phyloP scores from a whole-genome alignment of 2,113 vertebrate species.

The Passerina amoena region DNA sequence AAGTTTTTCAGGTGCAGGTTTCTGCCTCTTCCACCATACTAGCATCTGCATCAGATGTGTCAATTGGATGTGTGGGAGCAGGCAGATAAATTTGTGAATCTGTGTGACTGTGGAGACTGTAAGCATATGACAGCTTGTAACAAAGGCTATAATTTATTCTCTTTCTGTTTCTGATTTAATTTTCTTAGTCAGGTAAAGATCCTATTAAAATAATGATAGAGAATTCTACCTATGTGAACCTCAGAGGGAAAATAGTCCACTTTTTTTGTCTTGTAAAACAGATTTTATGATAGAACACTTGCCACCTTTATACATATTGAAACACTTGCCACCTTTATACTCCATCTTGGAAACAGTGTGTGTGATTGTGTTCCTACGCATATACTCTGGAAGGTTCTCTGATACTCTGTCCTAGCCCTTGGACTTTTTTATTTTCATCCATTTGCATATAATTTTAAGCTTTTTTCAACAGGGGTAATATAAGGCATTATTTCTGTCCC shows the following conservation, averaged over 20 bases:
- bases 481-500: neutral
- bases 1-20: neutral
- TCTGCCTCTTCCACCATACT: neutral
- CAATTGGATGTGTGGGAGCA: neutral
- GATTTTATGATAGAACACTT: neutral
- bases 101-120: rapidly evolving
- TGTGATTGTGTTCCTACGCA: neutral
- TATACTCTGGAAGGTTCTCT: neutral
- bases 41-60: neutral
- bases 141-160: neutral
- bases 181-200: neutral
- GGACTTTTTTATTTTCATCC: neutral
- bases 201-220: neutral
- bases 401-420: neutral
- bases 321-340: neutral
- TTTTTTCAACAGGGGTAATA: neutral
- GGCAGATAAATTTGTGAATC: neutral
- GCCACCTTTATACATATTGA: neutral
- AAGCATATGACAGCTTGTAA: neutral
- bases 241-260: neutral
- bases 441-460: neutral
- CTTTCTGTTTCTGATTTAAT: neutral
- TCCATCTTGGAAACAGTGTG: neutral
- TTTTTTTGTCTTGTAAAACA: neutral
- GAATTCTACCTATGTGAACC: neutral